phyloP scores from a whole-genome alignment of 1,140 invertebrate species.

The Apis laboriosa region DNA sequence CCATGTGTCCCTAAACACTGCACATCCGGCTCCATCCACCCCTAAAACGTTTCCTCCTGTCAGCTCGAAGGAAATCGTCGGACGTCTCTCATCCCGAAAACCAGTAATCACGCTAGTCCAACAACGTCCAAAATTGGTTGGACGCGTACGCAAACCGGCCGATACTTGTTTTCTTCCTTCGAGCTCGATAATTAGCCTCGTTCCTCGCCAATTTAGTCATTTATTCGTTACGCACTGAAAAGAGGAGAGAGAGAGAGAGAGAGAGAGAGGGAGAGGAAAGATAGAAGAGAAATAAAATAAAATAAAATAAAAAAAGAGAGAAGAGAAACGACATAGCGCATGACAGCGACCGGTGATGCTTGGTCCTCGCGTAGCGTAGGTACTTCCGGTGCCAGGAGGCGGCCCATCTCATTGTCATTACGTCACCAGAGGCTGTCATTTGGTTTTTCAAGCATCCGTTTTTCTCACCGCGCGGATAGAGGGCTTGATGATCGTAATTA shows the following conservation, averaged over 20 bases:
- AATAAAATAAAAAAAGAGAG: background rate
- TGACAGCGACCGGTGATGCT: conserved; percentile 52
- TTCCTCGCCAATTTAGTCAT: conserved; percentile 63
- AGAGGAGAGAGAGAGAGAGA: background rate
- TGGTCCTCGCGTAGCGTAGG: conserved; percentile 48
- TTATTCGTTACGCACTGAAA: conserved; percentile 56
- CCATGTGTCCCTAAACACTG: background rate
- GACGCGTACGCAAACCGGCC: conserved; percentile 21
- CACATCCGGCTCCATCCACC: conserved; percentile 6
- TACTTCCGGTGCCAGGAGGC: conserved; percentile 65
- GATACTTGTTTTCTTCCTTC: conserved; percentile 39
- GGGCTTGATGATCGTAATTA: conserved; percentile 63
- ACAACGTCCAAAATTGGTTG: conserved; percentile 37
- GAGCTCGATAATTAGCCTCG: conserved; percentile 60
- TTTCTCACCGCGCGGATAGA: conserved; percentile 62
- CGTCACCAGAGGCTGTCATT: conserved; percentile 68
- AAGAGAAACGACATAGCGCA: conserved; percentile 44
- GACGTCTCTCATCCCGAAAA: conserved; percentile 33
- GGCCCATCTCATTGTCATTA: conserved; percentile 67
- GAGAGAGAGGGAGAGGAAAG: too few relatives aligned
- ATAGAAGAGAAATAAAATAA: background rate
- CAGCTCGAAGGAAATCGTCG: conserved; percentile 32
- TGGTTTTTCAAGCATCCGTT: conserved; percentile 67
- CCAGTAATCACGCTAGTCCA: conserved; percentile 45
- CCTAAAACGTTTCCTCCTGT: conserved; percentile 26